Base-by-base conservation (phyloP, 2,113 vertebrate genomes). In the Pelodiscus sinensis region DNA sequence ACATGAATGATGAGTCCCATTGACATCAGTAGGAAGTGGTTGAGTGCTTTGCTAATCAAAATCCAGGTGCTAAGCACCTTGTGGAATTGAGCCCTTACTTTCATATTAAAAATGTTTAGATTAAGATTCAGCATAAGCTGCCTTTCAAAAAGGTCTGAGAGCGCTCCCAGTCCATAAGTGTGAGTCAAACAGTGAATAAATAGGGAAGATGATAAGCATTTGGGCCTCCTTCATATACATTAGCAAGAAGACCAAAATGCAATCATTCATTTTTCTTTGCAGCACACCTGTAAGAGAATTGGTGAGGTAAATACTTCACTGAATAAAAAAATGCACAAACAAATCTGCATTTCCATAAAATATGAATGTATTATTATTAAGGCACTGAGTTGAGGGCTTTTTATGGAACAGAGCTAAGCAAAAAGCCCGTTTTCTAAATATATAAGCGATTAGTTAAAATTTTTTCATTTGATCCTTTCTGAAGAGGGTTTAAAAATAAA, bases 71-170 rank as follows among this genome's bases (percentile, higher is more conserved):
- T 91, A 1, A 0, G 19, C 2, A 73, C 1, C 1, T 16, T 58
- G 38, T 18, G 38, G 27, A 3, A 24, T 55, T 87, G 79, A 89
- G 50, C 38, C 4, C 38, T 92, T 84, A 91, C 51, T 51, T 56
- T 4, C 19, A 1, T 38, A 7, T 24, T 75, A 31, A 27, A 1
- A 68, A 31, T 68, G 15, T 71, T 71, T 71, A 71, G 65, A 18
- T 71, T 35, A 55, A 62, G 50, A 21, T 87, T 83, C 50, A 82
- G 78, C 65, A 81, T 65, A 77, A 89, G 58, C 24, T 52, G 82
- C 27, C 2, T 15, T 79, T 75, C 35, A 73, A 31, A 79, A 15
- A 84, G 24, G 31, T 6, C 35, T 73, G 16, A 54, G 19, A 92
- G 24, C 77, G 38, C 65, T 89, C 44, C 73, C 60, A 50, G 56